A percentile compares a stretch with the other conserved stretches of the same genome.
Evolutionary conservation across 2,888 invertebrate genomes (phyloP).

Genomic region (Panorpa germanica): DNA sequence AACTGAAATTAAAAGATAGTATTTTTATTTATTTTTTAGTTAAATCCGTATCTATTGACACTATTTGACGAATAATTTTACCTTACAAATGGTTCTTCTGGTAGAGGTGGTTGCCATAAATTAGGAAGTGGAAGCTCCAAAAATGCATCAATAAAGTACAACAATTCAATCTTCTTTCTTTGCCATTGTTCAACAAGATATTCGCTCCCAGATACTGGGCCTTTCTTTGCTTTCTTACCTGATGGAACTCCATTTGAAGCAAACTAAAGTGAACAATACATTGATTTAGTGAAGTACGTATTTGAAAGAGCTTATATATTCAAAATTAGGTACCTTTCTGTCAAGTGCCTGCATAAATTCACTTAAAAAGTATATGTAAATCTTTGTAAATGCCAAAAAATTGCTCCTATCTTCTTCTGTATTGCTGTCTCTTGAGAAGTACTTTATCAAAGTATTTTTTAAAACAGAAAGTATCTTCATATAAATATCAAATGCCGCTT

Average conservation of each 20-base stretch:
- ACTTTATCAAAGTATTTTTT: no score
- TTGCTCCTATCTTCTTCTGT: not conserved
- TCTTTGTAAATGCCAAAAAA: not conserved
- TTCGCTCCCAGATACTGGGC: slow-evolving; percentile 24
- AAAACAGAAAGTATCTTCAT: not conserved
- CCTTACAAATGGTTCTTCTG: slow-evolving; percentile 69
- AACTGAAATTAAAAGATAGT: slow-evolving; percentile 25
- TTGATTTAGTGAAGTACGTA: not conserved
- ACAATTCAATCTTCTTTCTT: slow-evolving; percentile 40
- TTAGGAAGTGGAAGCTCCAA: slow-evolving; percentile 49
- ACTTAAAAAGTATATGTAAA: slow-evolving; percentile 11
- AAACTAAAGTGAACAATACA: not conserved
- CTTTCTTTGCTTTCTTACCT: slow-evolving; percentile 17
- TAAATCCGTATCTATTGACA: slow-evolving; percentile 2
- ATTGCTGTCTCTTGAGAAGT: no score
- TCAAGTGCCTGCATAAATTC: not conserved
- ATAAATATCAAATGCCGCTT: no score
- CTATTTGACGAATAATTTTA: slow-evolving; percentile 24
- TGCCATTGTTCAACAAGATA: slow-evolving; percentile 45
- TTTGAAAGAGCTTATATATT: not conserved
- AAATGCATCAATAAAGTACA: slow-evolving; percentile 44
- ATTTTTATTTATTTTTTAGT: slow-evolving; percentile 6
- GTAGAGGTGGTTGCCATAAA: slow-evolving; percentile 67
- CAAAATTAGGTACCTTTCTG: not conserved
- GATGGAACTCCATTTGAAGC: not conserved